These are phyloP conservation scores for Erpobdella octoculata DNA, from an alignment of 2,888 invertebrate genomes.

Conservation along the genomic window DNA sequence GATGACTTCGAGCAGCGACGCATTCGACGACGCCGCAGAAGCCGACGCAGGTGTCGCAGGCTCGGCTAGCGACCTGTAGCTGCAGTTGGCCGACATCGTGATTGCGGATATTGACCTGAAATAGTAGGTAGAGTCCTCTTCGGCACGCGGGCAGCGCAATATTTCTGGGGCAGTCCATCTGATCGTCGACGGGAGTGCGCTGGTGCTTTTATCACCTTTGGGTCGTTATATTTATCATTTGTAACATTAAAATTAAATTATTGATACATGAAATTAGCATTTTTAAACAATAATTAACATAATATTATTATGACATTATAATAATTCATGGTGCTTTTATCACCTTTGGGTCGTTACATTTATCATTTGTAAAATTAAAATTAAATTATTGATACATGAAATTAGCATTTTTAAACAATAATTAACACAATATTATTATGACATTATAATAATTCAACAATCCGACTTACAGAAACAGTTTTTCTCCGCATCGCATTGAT, in stretches of 20 bases:
- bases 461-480: conserved; percentile 38
- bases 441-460: background rate
- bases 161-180: conserved; percentile 49
- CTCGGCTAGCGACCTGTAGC: background rate
- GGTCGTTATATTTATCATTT: background rate
- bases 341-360: conserved; percentile 38
- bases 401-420: background rate
- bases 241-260: background rate
- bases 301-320: no score
- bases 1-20: conserved; percentile 8
- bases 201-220: conserved; percentile 43
- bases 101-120: background rate
- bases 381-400: background rate
- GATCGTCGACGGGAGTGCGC: conserved; percentile 45
- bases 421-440: background rate
- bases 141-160: conserved; percentile 40
- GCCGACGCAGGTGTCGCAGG: background rate
- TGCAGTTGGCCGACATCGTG: background rate
- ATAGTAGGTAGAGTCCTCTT: conserved; percentile 25
- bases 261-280: background rate
- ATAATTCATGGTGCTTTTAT: conserved; percentile 39
- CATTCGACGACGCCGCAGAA: background rate
- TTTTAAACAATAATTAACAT: background rate
- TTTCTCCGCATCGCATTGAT: conserved; percentile 42
- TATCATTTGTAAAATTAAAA: background rate